Conservation (phyloP, 1,140 invertebrate genomes). For the Caenorhabditis briggsae region DNA sequence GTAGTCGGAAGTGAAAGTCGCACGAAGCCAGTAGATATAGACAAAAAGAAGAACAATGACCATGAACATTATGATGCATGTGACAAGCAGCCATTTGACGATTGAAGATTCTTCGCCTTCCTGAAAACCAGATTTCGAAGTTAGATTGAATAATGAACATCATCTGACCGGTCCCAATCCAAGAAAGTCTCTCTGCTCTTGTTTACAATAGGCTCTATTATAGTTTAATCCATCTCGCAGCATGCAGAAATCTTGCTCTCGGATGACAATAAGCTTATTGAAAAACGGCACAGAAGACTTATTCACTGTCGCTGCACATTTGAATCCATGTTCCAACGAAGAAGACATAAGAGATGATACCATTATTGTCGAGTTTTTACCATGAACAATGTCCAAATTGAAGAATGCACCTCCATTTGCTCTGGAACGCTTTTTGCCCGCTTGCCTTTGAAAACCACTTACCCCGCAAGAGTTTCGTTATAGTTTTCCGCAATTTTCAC, state of each 20-base stretch:
- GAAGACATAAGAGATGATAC: background rate
- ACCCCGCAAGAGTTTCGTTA: background rate
- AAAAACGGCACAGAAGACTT: background rate
- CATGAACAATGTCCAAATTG: background rate
- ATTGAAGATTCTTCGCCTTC: background rate
- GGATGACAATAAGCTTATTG: constrained; percentile 5
- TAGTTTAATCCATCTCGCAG: background rate
- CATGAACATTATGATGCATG: constrained; percentile 21
- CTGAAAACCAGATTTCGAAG: background rate
- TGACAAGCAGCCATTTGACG: constrained; percentile 26
- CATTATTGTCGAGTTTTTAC: background rate
- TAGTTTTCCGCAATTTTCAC: background rate
- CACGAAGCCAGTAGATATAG: constrained; percentile 39
- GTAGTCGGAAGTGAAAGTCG: background rate
- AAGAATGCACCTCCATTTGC: constrained; percentile 8
- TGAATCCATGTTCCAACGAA: background rate
- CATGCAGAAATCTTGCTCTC: constrained; percentile 35
- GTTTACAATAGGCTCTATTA: background rate
- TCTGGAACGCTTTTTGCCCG: background rate
- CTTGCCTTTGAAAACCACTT: background rate
- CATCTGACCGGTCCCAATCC: background rate
- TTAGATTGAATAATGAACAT: background rate
- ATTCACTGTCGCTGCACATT: background rate
- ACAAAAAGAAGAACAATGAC: constrained; percentile 22
- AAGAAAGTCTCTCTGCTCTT: background rate